Percentiles rank a stretch among this genome's conserved stretches.
Evolutionary conservation across 2,888 invertebrate species (phyloP).

Genomic region (Idaea biselata): DNA sequence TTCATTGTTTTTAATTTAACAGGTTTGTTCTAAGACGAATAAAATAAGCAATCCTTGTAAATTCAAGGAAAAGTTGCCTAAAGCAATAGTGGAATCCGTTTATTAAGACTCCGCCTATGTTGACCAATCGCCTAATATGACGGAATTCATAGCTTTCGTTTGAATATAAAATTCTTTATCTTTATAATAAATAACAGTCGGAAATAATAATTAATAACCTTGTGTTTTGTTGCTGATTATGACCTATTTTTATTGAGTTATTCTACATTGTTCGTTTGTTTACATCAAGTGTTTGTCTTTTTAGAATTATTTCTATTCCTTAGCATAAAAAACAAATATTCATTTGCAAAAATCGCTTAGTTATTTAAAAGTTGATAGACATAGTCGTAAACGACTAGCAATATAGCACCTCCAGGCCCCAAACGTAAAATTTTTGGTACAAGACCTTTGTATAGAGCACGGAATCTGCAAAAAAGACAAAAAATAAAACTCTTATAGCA

Average conservation of each 20-base stretch:
- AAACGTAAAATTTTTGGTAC: constrained; percentile 94
- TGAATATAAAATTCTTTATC: too few relatives aligned
- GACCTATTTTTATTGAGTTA: too few relatives aligned
- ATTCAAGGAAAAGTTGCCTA: not conserved
- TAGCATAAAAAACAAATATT: too few relatives aligned
- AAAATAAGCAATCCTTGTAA: not conserved
- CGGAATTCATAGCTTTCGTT: too few relatives aligned
- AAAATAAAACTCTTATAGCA: too few relatives aligned
- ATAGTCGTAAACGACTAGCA: constrained; percentile 95
- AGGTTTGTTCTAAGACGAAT: not conserved
- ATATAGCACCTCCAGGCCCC: constrained; percentile 97
- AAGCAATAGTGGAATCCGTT: not conserved
- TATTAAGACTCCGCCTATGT: not conserved
- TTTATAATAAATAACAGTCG: too few relatives aligned
- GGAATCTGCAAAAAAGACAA: constrained; percentile 83
- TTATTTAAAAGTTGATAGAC: constrained; percentile 86
- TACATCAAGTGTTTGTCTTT: too few relatives aligned
- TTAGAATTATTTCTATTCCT: too few relatives aligned
- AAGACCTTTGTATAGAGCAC: constrained; percentile 94
- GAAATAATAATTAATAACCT: too few relatives aligned
- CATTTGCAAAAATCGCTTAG: not conserved
- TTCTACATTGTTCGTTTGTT: too few relatives aligned
- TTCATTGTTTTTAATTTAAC: not conserved
- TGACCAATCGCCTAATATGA: too few relatives aligned
- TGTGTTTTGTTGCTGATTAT: too few relatives aligned